Base-by-base conservation (phyloP, 2,797 vertebrate genomes). In the Sebastes umbrosus region DNA sequence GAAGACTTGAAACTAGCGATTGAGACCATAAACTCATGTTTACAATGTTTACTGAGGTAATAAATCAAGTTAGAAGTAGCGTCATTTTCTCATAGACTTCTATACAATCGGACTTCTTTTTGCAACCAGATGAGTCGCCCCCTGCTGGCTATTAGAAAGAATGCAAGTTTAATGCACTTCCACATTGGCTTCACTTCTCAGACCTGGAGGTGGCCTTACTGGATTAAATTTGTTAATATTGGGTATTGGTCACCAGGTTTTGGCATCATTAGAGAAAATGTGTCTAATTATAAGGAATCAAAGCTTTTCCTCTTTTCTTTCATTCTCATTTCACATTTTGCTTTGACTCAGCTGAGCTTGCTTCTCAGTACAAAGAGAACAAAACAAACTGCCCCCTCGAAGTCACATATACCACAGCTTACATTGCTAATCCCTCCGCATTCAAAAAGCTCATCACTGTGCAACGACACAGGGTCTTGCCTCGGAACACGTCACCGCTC, bases 351-450 rank as follows among this genome's bases (percentile, higher is more conserved):
- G 60, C 75, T 79, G 73, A 86, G 83, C 75, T 75, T 77, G 73
- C 75, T 60, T 71, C 59, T 71, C 58, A 67, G 74, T 39, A 82
- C 79, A 92, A 80, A 79, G 64, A 55, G 63, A 83, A 58, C 81
- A 67, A 77, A 88, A 73, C 82, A 86, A 85, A 73, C 79, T 73
- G 57, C 75, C 75, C 77, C 66, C 68, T 54, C 77, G 77, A 78
- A 88, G 82, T 87, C 83, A 71, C 70, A 87, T 55, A 82, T 71
- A 83, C 82, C 77, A 60, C 74, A 36, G 73, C 75, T 94, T 91
- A 89, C 84, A 82, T 63, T 57, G 79, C 82, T 92, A 92, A 93
- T 93, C 88, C 87, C 81, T 58, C 57, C 25, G 78, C 77, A 89
- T 86, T 87, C 84, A 80, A 80, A 88, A 87, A 77, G 65, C 78